A percentile compares a stretch with the other conserved stretches of the same genome.
Evolutionary conservation across 1,140 invertebrate species (phyloP).

Genomic region (Pseudobourletiella spinata): DNA sequence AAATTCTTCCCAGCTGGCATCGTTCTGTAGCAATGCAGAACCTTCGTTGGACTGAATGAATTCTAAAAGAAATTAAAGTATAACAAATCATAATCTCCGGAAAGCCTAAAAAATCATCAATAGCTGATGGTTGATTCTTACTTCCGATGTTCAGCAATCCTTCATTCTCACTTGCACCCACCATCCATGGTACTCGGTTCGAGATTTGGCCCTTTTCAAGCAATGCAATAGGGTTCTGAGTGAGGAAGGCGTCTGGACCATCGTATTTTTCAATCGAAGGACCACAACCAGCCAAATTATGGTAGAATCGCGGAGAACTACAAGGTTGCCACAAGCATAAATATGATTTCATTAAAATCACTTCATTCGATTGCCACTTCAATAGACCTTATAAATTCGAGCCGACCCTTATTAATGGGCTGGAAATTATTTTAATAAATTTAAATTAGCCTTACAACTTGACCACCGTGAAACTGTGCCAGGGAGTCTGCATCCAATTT

Average conservation of each 20-base stretch:
- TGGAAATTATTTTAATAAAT: too few relatives aligned
- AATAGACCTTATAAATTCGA: too few relatives aligned
- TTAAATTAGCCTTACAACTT: too few relatives aligned
- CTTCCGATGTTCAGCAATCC: neutral
- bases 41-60: neutral
- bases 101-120: too few relatives aligned
- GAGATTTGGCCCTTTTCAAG: constrained; percentile 10
- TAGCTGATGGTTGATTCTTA: neutral
- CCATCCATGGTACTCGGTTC: constrained; percentile 30
- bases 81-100: too few relatives aligned
- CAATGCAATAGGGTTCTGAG: neutral
- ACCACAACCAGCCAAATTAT: constrained; percentile 43
- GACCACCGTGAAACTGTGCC: too few relatives aligned
- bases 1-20: neutral
- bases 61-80: neutral
- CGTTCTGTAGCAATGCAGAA: neutral
- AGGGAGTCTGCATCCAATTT: too few relatives aligned
- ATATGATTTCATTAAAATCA: too few relatives aligned
- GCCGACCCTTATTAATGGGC: too few relatives aligned
- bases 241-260: neutral
- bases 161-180: constrained; percentile 11
- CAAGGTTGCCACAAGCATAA: too few relatives aligned
- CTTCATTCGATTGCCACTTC: too few relatives aligned
- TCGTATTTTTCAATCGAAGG: constrained; percentile 8
- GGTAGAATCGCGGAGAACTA: too few relatives aligned